Conservation (phyloP, 2,797 vertebrate species). For the Sebastes flavidus region DNA sequence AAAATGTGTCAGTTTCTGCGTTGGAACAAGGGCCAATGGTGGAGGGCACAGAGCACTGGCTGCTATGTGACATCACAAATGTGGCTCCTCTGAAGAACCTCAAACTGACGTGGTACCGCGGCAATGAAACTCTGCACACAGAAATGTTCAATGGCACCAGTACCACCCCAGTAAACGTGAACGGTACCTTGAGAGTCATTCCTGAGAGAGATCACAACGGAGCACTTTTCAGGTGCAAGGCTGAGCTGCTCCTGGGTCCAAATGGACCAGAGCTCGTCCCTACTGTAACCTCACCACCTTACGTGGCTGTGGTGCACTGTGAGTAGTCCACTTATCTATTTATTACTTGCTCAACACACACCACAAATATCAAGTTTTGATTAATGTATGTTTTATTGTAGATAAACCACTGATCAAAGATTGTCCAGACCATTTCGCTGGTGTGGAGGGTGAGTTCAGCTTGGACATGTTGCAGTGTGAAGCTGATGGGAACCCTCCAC, state of each 20-base stretch:
- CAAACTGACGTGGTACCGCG: constrained; percentile 64
- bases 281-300: constrained; percentile 10
- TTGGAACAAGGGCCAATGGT: neutral
- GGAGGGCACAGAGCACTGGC: constrained; percentile 2
- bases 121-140: accelerated
- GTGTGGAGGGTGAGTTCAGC: neutral
- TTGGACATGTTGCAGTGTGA: constrained; percentile 17
- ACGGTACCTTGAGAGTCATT: neutral
- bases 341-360: neutral
- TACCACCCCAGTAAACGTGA: neutral
- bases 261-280: constrained; percentile 6
- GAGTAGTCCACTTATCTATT: constrained; percentile 17
- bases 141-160: accelerated
- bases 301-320: constrained; percentile 49
- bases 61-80: constrained; percentile 57
- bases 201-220: constrained; percentile 19
- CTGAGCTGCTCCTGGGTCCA: constrained; percentile 58
- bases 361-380: neutral
- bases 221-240: constrained; percentile 50
- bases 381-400: constrained; percentile 25
- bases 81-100: constrained; percentile 62
- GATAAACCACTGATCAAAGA: constrained; percentile 43
- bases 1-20: neutral
- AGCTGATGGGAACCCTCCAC: constrained; percentile 57
- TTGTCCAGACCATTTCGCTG: neutral